A percentile compares a stretch with the other conserved stretches of the same genome.
Evolutionary conservation across 2,888 invertebrate genomes (phyloP).

Genomic region (Cataglyphis albicans): DNA sequence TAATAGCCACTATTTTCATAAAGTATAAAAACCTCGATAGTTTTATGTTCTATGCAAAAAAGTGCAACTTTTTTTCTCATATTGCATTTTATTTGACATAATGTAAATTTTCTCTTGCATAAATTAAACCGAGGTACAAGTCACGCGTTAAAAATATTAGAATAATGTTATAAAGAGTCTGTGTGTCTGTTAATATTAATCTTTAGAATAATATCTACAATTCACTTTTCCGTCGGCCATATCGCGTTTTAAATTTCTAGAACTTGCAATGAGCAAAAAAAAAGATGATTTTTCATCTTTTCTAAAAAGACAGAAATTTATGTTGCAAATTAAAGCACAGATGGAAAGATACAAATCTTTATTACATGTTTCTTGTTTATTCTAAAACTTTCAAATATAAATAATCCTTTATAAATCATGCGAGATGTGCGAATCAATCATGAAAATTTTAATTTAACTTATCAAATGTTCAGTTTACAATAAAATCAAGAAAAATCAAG

Average conservation of each 20-base stretch:
- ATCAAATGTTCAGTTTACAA: neutral
- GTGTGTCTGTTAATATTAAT: neutral
- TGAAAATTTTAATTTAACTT: neutral
- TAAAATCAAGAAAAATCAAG: neutral
- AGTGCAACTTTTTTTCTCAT: neutral
- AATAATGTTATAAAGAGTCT: neutral
- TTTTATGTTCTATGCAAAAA: neutral
- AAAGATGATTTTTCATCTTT: constrained; percentile 4
- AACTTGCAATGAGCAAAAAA: neutral
- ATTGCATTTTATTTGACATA: constrained; percentile 15
- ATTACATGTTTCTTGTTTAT: constrained; percentile 24
- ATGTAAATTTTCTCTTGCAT: constrained; percentile 20
- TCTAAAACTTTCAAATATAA: neutral
- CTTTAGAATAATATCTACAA: neutral
- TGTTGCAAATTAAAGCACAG: neutral
- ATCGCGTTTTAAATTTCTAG: neutral
- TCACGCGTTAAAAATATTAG: neutral
- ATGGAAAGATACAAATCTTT: neutral
- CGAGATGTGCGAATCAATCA: neutral
- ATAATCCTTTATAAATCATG: constrained; percentile 1
- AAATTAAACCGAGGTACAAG: neutral
- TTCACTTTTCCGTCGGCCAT: neutral
- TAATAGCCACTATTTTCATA: neutral
- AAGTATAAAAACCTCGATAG: neutral
- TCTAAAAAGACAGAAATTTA: constrained; percentile 2